Percentiles rank a stretch among this genome's conserved stretches.
Conservation (phyloP, 2,888 invertebrate genomes). For the Teleogryllus oceanicus region DNA sequence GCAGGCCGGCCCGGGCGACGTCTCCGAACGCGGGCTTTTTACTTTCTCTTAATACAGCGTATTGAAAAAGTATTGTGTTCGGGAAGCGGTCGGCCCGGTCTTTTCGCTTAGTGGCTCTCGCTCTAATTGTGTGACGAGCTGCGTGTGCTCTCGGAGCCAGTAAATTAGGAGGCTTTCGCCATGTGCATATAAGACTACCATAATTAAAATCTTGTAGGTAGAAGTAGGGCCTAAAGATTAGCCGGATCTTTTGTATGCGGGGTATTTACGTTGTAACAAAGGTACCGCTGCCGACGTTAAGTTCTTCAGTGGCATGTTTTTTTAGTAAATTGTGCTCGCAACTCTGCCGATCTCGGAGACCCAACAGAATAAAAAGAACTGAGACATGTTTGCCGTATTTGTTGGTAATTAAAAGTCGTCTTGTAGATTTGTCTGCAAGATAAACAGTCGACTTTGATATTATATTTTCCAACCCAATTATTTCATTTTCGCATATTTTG, state of each 20-base stretch:
- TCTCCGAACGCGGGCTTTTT: background rate
- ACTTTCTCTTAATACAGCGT: background rate
- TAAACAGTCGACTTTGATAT: no score
- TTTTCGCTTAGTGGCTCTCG: background rate
- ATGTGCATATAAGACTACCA: background rate
- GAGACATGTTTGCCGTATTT: no score
- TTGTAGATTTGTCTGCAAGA: no score
- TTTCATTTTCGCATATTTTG: no score
- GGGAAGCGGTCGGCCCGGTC: background rate
- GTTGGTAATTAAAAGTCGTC: no score
- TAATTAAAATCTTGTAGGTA: background rate
- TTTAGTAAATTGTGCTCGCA: no score
- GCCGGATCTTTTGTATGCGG: background rate
- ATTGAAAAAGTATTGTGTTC: slow-evolving; percentile 18
- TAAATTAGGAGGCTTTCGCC: background rate
- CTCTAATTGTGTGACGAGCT: background rate
- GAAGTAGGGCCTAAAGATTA: background rate
- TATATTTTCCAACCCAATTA: no score
- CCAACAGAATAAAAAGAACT: no score
- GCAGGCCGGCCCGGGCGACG: background rate
- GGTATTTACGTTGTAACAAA: background rate
- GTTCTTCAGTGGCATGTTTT: background rate
- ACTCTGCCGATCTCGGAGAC: no score
- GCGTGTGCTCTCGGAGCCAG: background rate
- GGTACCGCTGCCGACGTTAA: background rate